Base-by-base conservation (phyloP, 2,888 invertebrate species). In the Ischnura elegans region DNA sequence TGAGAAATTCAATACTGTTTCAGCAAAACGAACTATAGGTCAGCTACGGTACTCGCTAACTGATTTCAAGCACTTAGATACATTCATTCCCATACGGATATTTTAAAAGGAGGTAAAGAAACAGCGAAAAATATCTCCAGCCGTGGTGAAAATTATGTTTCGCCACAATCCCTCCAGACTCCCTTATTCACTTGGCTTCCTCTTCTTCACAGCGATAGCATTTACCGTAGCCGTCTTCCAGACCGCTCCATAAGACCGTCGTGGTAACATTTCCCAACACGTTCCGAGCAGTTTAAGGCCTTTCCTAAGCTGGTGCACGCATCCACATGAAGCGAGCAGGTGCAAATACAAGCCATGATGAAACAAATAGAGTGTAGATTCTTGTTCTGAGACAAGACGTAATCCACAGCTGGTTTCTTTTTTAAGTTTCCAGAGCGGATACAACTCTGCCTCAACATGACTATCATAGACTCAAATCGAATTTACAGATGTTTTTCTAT, bases 251-350 rank as follows among this genome's bases (percentile, higher is more conserved):
- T 61, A n/a, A 29, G 76, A 76, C 29, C 76, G n/a, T 10, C n/a
- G 76, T 36, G 29, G 29, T 76, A n/a, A 36, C 76, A 36, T 76
- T 76, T 36, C 76, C 36, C 25, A 76, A 76, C 29, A 29, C 29
- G 76, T 36, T 36, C 36, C 36, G 36, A 36, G 76, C 76, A 76
- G 76, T 76, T 76, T 76, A 76, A 76, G 76, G 76, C 76, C 76
- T 76, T 76, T 76, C 76, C 36, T 36, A 76, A 76, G 76, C 76
- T 29, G 29, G 8, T 2, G 16, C 76, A 36, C 76, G n/a, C 29
- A 10, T 36, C 10, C 76, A 16, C 76, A 36, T 10, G 76, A 8
- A 13, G 76, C 76, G 29, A 25, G 76, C 76, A 76, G 76, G 76
- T 76, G 76, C 76, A 76, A n/a, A 10, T 2, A 36, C 61, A n/a